A percentile compares a stretch with the other conserved stretches of the same genome.
These are phyloP conservation scores for Trididemnum clinides DNA, from an alignment of 23 tunicate genomes.

Conservation along the genomic window DNA sequence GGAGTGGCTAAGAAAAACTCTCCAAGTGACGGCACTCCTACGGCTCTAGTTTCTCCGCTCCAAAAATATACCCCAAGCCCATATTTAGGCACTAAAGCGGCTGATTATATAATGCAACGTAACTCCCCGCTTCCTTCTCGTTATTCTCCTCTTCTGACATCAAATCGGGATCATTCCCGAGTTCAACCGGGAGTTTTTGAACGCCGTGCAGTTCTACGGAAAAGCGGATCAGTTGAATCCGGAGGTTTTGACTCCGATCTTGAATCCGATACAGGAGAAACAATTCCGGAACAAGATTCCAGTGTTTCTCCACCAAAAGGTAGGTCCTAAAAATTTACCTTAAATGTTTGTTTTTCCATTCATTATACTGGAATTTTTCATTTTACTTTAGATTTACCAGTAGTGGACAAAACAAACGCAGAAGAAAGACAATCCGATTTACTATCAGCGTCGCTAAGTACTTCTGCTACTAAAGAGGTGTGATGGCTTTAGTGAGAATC, in stretches of 20 bases:
- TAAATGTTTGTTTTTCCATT: no score
- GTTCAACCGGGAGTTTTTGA: conserved; percentile 6
- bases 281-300: background rate
- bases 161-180: conserved; percentile 12
- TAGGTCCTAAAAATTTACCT: no score
- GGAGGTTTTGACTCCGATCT: conserved; percentile 75
- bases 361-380: no score
- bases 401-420: no score
- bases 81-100: background rate
- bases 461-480: no score
- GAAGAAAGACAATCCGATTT: no score
- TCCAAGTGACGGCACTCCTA: background rate
- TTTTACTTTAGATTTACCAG: no score
- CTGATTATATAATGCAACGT: background rate
- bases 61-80: background rate
- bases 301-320: no score
- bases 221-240: conserved; percentile 1
- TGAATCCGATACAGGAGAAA: conserved; percentile 19
- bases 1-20: background rate
- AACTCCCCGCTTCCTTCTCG: conserved; percentile 46
- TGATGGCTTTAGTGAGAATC: no score
- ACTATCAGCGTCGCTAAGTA: no score
- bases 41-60: conserved; percentile 35
- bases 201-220: background rate
- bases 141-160: conserved; percentile 37